phyloP scores from a whole-genome alignment of 2,113 vertebrate genomes.

The Lophotis ruficrista region DNA sequence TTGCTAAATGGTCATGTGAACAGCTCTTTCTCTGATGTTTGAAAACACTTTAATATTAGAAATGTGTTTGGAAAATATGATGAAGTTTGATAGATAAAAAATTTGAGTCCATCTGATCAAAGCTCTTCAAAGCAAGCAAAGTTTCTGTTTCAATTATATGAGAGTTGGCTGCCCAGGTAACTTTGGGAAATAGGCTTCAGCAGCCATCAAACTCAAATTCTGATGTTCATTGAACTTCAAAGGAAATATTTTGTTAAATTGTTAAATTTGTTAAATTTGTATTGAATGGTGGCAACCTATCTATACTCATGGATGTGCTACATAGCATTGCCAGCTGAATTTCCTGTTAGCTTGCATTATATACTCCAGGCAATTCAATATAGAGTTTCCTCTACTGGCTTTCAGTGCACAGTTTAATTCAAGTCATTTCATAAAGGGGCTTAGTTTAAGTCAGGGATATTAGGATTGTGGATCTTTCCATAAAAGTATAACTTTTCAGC shows the following conservation, averaged over 20 bases:
- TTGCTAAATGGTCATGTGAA: neutral
- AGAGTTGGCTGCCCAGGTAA: neutral
- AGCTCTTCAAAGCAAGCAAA: neutral
- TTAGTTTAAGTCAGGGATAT: neutral
- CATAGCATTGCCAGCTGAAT: neutral
- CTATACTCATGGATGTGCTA: neutral
- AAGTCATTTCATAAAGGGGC: neutral
- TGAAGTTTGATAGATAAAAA: neutral
- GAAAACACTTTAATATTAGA: neutral
- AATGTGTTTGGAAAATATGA: neutral
- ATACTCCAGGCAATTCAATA: neutral
- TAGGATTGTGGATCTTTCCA: neutral
- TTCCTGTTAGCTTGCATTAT: neutral
- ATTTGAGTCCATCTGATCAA: neutral
- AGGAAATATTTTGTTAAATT: neutral
- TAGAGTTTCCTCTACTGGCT: neutral
- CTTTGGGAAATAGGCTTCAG: neutral
- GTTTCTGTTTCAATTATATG: neutral
- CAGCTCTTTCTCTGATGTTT: neutral
- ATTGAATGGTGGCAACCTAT: neutral
- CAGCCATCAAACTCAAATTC: neutral
- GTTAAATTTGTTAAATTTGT: too few relatives aligned
- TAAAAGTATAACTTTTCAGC: neutral
- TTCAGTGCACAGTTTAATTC: neutral
- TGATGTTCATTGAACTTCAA: neutral